phyloP scores from a whole-genome alignment of 2,888 invertebrate genomes.

The Eupithecia subfuscata region DNA sequence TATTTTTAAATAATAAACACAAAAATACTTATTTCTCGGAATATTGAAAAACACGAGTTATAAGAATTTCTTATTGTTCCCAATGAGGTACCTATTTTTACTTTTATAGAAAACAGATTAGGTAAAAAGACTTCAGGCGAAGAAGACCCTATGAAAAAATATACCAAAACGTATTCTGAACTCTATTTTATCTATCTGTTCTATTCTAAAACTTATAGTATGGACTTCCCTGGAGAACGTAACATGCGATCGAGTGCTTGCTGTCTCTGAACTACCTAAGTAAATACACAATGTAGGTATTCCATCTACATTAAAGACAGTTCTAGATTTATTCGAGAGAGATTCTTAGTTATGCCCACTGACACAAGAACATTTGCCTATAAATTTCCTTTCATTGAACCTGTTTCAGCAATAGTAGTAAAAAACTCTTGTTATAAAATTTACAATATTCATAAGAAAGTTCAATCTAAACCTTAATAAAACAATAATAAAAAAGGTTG shows the following conservation, averaged over 20 bases:
- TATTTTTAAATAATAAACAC: neutral
- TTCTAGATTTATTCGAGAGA: neutral
- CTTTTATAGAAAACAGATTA: neutral
- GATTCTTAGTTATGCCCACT: neutral
- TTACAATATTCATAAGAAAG: no score
- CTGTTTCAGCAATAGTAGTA: neutral
- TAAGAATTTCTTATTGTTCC: neutral
- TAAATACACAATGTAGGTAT: neutral
- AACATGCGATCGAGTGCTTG: constrained; percentile 22
- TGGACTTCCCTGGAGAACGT: neutral
- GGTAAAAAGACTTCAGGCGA: neutral
- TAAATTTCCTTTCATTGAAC: neutral
- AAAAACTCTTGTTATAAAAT: no score
- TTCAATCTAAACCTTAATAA: no score
- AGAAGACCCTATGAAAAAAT: neutral
- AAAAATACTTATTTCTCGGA: neutral
- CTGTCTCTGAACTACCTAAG: constrained; percentile 17
- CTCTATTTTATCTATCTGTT: neutral
- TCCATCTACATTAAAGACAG: neutral
- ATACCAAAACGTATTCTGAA: neutral
- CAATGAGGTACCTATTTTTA: neutral
- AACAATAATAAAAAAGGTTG: no score
- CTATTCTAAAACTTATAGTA: neutral
- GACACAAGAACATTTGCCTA: neutral
- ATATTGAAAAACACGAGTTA: neutral